Evolutionary conservation across 2,888 invertebrate species (phyloP), one percentile per base, ranked within the genome.

Genomic region (Oeneis ivallda): DNA sequence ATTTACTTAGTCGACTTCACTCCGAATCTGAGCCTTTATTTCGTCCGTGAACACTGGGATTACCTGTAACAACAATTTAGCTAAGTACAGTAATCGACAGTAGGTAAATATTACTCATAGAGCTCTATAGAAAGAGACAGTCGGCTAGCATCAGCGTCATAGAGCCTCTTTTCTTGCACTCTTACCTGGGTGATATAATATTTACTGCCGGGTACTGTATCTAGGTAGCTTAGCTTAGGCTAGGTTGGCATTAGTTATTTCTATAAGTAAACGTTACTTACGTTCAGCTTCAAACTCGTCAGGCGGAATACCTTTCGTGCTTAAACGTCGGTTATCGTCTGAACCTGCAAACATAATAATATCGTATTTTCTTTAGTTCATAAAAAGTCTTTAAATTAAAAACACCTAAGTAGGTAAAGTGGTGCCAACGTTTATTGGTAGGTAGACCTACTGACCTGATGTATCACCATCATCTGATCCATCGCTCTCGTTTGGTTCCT

Each of bases 281-380:
- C 85, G 77, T 74, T 83, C 84, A 10, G 82, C 79, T 58, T 84
- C 85, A 59, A 75, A 82, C 45, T 83, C 84, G 19, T 66, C 81
- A 34, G 74, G 70, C 41, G 66, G 73, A 7, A 84, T 63, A 15
- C 85, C 85, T 71, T 75, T 79, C 10, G 86, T 86, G 65, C 82
- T 79, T 62, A 75, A 66, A 50, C 70, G 65, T 39, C 66, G 68
- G 2, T 70, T 67, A n/a, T 70, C 74, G 15, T 67, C 74, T 6
- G 79, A 79, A 58, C 72, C 79, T 82, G 70, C 19, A 72, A 75
- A 60, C 9, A 17, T 47, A 17, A 5, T 7, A 7, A n/a, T 43
- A 7, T 37, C 9, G 37, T 37, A 8, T 37, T 37, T 37, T 37
- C 9, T 1, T 37, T 3, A 9, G 4, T 37, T 37, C 7, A 37